Evolutionary conservation across 2,113 vertebrate species (phyloP).

Genomic region (Pithys albifrons): DNA sequence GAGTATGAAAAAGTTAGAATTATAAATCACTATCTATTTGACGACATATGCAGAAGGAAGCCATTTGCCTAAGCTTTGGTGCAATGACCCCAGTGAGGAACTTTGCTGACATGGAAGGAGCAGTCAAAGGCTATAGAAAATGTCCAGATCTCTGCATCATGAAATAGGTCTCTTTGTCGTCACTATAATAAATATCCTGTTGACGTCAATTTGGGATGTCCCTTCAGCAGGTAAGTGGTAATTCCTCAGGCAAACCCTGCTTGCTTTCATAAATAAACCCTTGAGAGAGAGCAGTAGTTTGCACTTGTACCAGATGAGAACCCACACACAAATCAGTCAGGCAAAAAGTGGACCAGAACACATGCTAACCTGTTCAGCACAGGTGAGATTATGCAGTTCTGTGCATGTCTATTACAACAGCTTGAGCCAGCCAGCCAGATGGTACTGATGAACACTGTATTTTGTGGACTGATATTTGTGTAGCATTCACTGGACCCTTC

Average conservation of each 20-base stretch:
- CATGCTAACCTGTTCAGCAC: rapidly evolving
- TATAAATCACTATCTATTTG: background rate
- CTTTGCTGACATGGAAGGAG: background rate
- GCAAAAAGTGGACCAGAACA: background rate
- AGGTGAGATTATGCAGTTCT: background rate
- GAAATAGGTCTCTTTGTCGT: background rate
- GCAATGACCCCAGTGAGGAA: background rate
- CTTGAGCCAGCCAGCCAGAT: background rate
- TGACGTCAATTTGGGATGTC: background rate
- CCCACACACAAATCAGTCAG: background rate
- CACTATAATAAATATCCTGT: background rate
- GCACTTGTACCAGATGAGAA: background rate
- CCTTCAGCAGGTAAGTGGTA: background rate
- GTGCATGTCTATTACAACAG: rapidly evolving
- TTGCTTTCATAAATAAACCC: background rate
- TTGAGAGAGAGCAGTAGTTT: background rate
- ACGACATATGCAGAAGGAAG: background rate
- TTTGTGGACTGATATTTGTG: background rate
- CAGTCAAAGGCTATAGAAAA: background rate
- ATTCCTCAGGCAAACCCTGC: background rate
- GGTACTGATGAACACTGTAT: background rate
- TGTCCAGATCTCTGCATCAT: background rate
- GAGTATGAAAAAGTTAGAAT: background rate
- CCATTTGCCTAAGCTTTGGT: background rate
- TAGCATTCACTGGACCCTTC: background rate